These are phyloP conservation scores for Empidonax traillii DNA, from an alignment of 2,113 vertebrate genomes.

Conservation along the genomic window DNA sequence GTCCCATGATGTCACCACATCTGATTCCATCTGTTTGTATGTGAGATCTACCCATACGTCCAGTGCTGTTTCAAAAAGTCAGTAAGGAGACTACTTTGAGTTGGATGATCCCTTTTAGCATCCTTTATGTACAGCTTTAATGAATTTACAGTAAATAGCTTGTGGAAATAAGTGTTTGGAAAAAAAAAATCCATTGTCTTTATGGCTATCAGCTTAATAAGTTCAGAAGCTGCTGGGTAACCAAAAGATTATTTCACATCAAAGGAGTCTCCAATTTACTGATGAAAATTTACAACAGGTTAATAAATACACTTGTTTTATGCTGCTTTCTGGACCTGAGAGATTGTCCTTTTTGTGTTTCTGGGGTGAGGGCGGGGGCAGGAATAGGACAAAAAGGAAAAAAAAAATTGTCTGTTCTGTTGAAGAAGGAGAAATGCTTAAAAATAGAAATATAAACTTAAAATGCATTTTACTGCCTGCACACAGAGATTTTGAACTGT, in stretches of 20 bases:
- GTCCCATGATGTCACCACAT: not conserved
- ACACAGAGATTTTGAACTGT: not conserved
- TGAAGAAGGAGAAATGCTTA: not conserved
- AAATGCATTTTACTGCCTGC: fast-evolving
- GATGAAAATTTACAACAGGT: not conserved
- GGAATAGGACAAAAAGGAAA: not conserved
- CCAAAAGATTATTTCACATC: not conserved
- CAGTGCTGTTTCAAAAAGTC: not conserved
- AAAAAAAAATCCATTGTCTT: not conserved
- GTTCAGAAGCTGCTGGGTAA: not conserved
- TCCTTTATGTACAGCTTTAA: not conserved
- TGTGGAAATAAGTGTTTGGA: not conserved
- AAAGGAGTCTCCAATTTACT: not conserved
- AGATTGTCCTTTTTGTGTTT: not conserved
- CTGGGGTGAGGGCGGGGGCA: not conserved
- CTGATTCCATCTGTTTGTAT: not conserved
- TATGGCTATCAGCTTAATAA: not conserved
- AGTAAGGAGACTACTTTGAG: not conserved
- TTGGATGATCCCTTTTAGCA: not conserved
- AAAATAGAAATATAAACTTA: not conserved
- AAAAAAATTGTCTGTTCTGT: fast-evolving
- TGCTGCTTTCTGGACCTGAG: not conserved
- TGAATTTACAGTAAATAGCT: not conserved
- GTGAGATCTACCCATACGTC: not conserved
- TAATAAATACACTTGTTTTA: not conserved